These are phyloP conservation scores for Dorcus hopei DNA, from an alignment of 2,888 invertebrate species.

Conservation along the genomic window DNA sequence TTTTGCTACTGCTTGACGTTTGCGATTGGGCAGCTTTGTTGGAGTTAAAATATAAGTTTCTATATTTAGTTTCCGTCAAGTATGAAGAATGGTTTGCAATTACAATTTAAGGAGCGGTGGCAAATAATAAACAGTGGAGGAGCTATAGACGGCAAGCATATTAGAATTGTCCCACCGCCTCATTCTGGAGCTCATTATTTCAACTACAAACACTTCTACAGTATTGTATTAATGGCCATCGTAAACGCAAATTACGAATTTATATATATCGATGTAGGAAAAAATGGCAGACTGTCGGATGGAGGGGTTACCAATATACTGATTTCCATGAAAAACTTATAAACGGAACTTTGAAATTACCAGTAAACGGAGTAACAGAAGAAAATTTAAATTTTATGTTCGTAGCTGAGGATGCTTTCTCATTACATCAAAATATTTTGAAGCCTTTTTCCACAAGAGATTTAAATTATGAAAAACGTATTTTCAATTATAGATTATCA, in stretches of 20 bases:
- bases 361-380: neutral
- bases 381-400: conserved; percentile 2
- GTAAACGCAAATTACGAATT: conserved; percentile 3
- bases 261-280: neutral
- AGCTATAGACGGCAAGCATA: conserved; percentile 2
- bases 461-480: no score
- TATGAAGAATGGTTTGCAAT: neutral
- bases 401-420: neutral
- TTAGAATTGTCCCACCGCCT: neutral
- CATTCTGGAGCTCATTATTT: conserved; percentile 4
- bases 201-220: conserved; percentile 1
- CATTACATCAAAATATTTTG: no score
- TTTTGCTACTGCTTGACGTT: no score
- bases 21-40: no score
- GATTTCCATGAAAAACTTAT: neutral
- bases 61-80: neutral
- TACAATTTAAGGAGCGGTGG: neutral
- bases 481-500: no score
- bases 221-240: conserved; percentile 3
- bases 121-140: conserved; percentile 5
- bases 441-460: no score
- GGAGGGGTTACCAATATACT: conserved; percentile 1
- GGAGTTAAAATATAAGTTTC: no score
- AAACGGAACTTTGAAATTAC: neutral
- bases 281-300: conserved; percentile 4